phyloP scores from a whole-genome alignment of 2,888 invertebrate species.

The Pheosia gnoma region DNA sequence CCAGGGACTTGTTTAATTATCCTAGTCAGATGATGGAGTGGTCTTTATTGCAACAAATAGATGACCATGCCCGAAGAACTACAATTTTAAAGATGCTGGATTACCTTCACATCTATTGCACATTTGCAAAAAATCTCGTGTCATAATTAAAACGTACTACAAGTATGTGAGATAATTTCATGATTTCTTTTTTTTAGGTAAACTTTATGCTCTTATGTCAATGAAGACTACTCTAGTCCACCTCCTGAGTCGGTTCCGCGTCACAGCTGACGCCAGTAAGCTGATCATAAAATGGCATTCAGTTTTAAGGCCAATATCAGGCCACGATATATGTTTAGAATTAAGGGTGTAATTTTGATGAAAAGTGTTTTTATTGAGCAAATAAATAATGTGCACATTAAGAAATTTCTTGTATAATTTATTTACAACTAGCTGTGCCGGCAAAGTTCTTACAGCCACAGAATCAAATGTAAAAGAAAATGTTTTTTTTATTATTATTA shows the following conservation, averaged over 20 bases:
- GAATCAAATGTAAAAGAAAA: too few species aligned
- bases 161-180: background rate
- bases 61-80: too few species aligned
- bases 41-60: too few species aligned
- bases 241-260: conserved; percentile 10
- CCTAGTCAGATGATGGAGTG: background rate
- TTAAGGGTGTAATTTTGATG: background rate
- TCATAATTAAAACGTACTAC: background rate
- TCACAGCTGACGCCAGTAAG: conserved; percentile 16
- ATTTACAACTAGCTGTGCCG: too few species aligned
- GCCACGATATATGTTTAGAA: background rate
- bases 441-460: too few species aligned
- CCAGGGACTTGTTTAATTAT: background rate
- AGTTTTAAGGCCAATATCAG: background rate
- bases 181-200: conserved; percentile 14
- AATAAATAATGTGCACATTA: background rate
- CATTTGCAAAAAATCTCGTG: background rate
- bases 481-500: too few species aligned
- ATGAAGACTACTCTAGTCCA: conserved; percentile 16
- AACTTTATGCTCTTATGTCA: conserved; percentile 16
- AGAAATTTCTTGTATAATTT: too few species aligned
- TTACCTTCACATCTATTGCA: too few species aligned
- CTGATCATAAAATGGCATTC: conserved; percentile 6
- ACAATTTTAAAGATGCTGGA: too few species aligned
- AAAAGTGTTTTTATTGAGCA: background rate